phyloP scores from a whole-genome alignment of 2,888 invertebrate genomes.

The Sinelater perroti region DNA sequence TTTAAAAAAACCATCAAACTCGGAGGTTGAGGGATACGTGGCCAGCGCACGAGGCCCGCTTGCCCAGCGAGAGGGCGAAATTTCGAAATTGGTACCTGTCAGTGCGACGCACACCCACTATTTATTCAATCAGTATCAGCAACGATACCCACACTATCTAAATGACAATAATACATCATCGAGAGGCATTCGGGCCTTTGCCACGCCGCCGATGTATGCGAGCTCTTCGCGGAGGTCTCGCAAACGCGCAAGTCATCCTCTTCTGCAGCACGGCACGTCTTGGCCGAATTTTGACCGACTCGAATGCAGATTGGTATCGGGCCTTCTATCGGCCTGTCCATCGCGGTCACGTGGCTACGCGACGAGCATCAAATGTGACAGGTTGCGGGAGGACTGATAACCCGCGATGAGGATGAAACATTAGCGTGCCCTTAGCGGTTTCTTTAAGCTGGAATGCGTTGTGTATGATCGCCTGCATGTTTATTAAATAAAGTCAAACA shows the following conservation, averaged over 20 bases:
- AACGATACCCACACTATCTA: constrained; percentile 35
- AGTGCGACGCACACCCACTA: constrained; percentile 26
- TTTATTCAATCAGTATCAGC: constrained; percentile 36
- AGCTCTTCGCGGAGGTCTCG: constrained; percentile 46
- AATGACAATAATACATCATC: constrained; percentile 38
- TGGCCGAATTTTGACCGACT: constrained; percentile 5
- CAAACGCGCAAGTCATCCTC: constrained; percentile 46
- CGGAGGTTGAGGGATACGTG: too few species aligned
- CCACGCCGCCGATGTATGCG: constrained; percentile 35
- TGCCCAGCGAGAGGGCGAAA: constrained; percentile 2
- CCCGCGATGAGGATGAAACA: too few species aligned
- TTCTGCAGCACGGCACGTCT: constrained; percentile 31
- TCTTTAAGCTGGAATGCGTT: too few species aligned
- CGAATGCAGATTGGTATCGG: constrained; percentile 2
- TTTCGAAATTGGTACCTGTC: constrained; percentile 32
- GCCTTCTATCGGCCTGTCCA: too few species aligned
- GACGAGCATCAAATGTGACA: too few species aligned
- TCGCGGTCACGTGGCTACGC: too few species aligned
- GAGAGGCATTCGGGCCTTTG: constrained; percentile 29
- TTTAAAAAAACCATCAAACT: too few species aligned
- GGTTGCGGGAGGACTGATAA: too few species aligned
- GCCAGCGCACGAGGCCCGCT: too few species aligned
- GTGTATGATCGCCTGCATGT: too few species aligned
- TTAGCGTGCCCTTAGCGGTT: too few species aligned
- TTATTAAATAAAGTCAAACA: too few species aligned